Base-by-base conservation (phyloP, 37 sponge, comb jelly and placozoan genomes). In the Aplysina aerophoba region DNA sequence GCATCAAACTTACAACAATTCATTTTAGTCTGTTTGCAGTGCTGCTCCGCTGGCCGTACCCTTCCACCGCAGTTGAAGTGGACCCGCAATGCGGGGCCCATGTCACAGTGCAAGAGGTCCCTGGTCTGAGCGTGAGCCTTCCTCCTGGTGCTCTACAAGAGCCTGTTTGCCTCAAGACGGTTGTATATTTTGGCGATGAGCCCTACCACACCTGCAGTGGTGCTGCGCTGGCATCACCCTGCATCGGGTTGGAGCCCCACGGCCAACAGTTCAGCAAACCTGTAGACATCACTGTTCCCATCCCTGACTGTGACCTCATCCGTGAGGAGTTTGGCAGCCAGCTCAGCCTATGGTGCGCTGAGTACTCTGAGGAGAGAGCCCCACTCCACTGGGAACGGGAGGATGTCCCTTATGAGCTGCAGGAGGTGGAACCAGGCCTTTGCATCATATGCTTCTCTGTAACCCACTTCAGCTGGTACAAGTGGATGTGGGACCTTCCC, bases 11-110 rank as follows among this genome's bases (percentile, higher is more conserved):
- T 17, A 50, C 78, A 0, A 90, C 90, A 44, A 37, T 72, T 28
- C 90, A 90, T 38, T 90, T 90, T 63, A 90, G 90, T 59, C 53
- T 90, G 33, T 90, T 90, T 90, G 64, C 90, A 55, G 90, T 74
- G 8, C 25, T 86, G 0, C 21, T 73, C 0, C 22, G 28, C 14
- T 28, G 34, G 30, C 68, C 83, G 15, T 86, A 86, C 50, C 90
- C 87, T 14, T 79, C 79, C 2, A 6, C 75, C 39, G n/a, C 40
- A 40, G 62, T 59, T 33, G 27, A 16, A 31, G 53, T 83, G 31
- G 6, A 15, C 12, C 83, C 90, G 24, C 44, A 82, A 20, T 24
- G 39, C 19, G 83, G 84, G 22, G 87, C 66, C 20, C 1, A 33
- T 0, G 74, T 90, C 25, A 39, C 63, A 12, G 25, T 82, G n/a